Conservation (phyloP, 1,140 invertebrate genomes). For the Brachionus calyciflorus region DNA sequence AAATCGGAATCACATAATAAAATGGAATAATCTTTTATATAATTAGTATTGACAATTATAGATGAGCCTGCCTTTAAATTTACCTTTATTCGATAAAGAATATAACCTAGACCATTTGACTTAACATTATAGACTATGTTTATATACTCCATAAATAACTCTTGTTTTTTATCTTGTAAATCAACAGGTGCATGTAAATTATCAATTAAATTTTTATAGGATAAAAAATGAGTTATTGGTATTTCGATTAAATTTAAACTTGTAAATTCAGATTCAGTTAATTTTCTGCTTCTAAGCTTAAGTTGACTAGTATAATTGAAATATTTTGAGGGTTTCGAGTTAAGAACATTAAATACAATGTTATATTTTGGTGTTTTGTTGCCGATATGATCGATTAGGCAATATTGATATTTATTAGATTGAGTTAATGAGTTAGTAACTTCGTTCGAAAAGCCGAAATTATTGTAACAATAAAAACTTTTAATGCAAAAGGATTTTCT, state of each 20-base stretch:
- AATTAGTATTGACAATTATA: not conserved
- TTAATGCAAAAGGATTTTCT: slow-evolving; percentile 6
- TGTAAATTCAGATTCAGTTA: not conserved
- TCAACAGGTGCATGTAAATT: not conserved
- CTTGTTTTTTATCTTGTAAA: not conserved
- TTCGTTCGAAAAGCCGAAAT: not conserved
- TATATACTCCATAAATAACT: not conserved
- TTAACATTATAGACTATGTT: not conserved
- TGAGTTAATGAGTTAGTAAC: not conserved
- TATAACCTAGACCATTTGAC: not conserved
- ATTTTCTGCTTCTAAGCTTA: not conserved
- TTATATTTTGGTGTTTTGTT: not conserved
- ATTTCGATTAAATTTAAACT: slow-evolving; percentile 23
- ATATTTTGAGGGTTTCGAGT: not conserved
- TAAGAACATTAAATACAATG: not conserved
- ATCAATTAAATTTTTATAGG: not conserved
- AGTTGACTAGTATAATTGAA: not conserved
- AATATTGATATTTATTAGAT: not conserved
- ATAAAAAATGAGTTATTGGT: not conserved
- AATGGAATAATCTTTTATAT: not conserved
- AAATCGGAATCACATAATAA: not conserved
- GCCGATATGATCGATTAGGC: not conserved
- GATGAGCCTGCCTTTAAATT: not conserved
- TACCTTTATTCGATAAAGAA: slow-evolving; percentile 1
- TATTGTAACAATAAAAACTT: slow-evolving; percentile 23